A percentile compares a stretch with the other conserved stretches of the same genome.
phyloP scores from a whole-genome alignment of 2,797 vertebrate species.

The Spinus olivaceus region DNA sequence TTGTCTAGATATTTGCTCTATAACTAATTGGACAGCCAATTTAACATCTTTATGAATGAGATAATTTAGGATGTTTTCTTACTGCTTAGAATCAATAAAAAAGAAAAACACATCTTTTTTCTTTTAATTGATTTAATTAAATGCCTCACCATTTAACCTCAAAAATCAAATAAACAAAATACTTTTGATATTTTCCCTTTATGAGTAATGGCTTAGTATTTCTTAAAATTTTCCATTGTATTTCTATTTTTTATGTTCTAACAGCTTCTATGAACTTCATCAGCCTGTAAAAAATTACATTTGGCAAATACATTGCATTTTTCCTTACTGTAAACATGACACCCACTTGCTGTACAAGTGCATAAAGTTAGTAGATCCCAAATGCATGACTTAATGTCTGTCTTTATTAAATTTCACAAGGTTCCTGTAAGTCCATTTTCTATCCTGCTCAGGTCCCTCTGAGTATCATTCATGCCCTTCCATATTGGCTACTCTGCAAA shows the following conservation, averaged over 20 bases:
- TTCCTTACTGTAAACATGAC: background rate
- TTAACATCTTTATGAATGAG: background rate
- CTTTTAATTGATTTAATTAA: background rate
- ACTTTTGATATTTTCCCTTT: background rate
- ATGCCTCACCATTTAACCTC: background rate
- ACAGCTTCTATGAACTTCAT: background rate
- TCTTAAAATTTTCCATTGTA: background rate
- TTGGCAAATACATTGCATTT: background rate
- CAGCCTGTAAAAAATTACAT: background rate
- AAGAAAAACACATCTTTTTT: background rate
- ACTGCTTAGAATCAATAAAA: background rate
- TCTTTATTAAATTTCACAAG: background rate
- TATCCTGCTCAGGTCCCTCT: background rate
- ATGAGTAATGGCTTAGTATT: background rate
- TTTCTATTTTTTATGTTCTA: background rate
- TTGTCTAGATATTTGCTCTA: slow-evolving; percentile 9
- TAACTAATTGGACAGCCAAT: background rate
- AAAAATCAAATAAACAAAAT: background rate
- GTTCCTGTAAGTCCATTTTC: background rate
- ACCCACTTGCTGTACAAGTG: background rate
- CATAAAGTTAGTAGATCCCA: background rate
- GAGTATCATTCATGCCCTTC: background rate
- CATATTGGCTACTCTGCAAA: background rate
- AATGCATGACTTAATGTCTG: background rate
- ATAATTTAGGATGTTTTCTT: background rate